Evolutionary conservation across 2,888 invertebrate genomes (phyloP).

Genomic region (Dorcus hopei): DNA sequence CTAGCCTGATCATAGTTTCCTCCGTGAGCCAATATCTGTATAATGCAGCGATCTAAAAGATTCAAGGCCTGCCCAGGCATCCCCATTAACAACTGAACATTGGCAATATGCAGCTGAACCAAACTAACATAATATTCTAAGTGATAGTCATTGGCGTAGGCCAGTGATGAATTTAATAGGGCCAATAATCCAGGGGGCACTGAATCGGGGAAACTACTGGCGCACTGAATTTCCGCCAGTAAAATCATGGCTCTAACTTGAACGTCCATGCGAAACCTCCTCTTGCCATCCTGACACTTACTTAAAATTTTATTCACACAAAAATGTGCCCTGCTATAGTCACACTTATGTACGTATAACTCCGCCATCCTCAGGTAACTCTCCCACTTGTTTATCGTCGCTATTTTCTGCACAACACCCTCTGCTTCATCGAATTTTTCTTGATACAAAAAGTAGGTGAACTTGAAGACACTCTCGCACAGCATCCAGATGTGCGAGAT

Average conservation of each 20-base stretch:
- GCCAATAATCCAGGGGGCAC: conserved; percentile 56
- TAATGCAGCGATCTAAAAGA: conserved; percentile 59
- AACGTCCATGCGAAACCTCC: conserved; percentile 54
- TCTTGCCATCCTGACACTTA: conserved; percentile 55
- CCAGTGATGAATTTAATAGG: conserved; percentile 67
- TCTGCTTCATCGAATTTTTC: conserved; percentile 71
- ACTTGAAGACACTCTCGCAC: conserved; percentile 57
- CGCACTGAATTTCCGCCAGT: conserved; percentile 63
- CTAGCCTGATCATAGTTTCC: conserved; percentile 78
- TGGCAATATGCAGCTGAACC: conserved; percentile 75
- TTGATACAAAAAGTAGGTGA: conserved; percentile 44
- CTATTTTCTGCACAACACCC: conserved; percentile 64
- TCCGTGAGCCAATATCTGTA: conserved; percentile 75
- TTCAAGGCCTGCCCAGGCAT: conserved; percentile 73
- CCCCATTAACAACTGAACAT: conserved; percentile 71
- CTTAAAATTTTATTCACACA: conserved; percentile 55
- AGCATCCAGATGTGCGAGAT: conserved; percentile 65
- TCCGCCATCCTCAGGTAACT: conserved; percentile 60
- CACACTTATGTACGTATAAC: conserved; percentile 56
- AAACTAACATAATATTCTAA: conserved; percentile 73
- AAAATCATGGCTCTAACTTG: conserved; percentile 68
- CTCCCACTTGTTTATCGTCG: conserved; percentile 65
- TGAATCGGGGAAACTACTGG: conserved; percentile 53
- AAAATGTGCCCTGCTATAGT: conserved; percentile 43
- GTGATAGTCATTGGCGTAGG: conserved; percentile 70